Base-by-base conservation (phyloP, 1,140 invertebrate species). In the Andrena cerasifolii region DNA sequence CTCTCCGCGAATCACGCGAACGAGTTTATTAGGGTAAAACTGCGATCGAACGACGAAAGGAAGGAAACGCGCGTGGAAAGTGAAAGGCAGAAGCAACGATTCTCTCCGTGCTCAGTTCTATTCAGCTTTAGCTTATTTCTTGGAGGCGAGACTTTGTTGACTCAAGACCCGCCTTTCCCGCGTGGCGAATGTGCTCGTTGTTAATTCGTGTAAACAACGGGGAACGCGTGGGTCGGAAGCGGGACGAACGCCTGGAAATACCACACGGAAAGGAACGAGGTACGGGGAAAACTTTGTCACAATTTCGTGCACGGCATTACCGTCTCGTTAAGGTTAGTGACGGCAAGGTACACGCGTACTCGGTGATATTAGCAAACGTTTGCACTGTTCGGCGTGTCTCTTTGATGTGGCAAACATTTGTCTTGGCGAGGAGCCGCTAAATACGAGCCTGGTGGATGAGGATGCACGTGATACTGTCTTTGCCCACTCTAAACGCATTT, bases 321-420 rank as follows among this genome's bases (percentile, higher is more conserved):
- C 49, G 33, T 56, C 61, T 56, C 59, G 59, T 74, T 74, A 66
- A 36, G 2, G 6, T 24, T 14, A 7, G 31, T 21, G 18, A 10
- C 36, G 51, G 63, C 53, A 10, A 76, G 67, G 54, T 67, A 36
- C 40, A 4, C 26, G 4, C 26, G n/a, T 21, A 66, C 49, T 74
- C 59, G 5, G 10, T 14, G 53, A 70, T 70, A 77, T 61, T 53
- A 28, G 24, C 49, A 54, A 56, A 51, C 28, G 43, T 78, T 62
- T 51, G 67, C 24, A 26, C 40, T n/a, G 58, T 63, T 63, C 16
- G 49, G 12, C 43, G 33, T 65, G 59, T 43, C 56, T 33, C 68
- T 78, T 78, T 78, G 68, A 78, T 78, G 59, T 72, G 18, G 59
- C 26, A 45, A 78, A 73, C 63, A 36, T 78, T 73, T 63, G 31